Evolutionary conservation across 2,888 invertebrate species (phyloP), one percentile per base, ranked within the genome.

Genomic region (Lochmaea crataegi): DNA sequence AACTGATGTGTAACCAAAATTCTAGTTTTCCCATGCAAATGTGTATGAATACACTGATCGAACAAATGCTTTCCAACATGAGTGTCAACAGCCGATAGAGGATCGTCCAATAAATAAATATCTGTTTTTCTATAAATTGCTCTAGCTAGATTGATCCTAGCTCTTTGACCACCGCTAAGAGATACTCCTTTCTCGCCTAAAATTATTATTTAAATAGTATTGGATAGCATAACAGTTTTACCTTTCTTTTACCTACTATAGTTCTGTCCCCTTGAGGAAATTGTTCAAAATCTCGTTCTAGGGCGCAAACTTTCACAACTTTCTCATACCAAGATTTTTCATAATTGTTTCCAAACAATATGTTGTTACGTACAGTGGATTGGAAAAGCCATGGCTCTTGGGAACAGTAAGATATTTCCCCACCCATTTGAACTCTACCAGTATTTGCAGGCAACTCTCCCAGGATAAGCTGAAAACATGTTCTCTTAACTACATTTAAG

Each of bases 101-200:
- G 94, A 87, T 95, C 95, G 83, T 95, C 95, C 51, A 95, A 84
- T 4, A 95, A 86, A 82, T 94, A 95, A 72, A 95, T 90, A 80
- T 93, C 91, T 41, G 94, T 93, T 82, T 93, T 89, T 83, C 91
- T 89, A 80, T 95, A 96, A 72, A 95, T 89, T 7, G 94, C 93
- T 76, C 95, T 88, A 0, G 93, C 94, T 51, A 95, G 88, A 78
- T 93, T 93, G 61, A 96, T 91, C 73, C 95, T 89, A 0, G 95
- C 95, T 75, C 93, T 91, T 87, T 95, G 95, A 0, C 95, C 95
- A 0, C 95, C 95, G 81, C 94, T 94, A 45, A 96, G 87, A 58
- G 92, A 91, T 66, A 92, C 90, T 12, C 95, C 95, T 72, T 93
- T 88, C 83, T 96, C 95, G 0, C 95, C 90, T 45, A 14, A 45